These are phyloP conservation scores for Hymenopus coronatus DNA, from an alignment of 2,888 invertebrate genomes.

Conservation along the genomic window DNA sequence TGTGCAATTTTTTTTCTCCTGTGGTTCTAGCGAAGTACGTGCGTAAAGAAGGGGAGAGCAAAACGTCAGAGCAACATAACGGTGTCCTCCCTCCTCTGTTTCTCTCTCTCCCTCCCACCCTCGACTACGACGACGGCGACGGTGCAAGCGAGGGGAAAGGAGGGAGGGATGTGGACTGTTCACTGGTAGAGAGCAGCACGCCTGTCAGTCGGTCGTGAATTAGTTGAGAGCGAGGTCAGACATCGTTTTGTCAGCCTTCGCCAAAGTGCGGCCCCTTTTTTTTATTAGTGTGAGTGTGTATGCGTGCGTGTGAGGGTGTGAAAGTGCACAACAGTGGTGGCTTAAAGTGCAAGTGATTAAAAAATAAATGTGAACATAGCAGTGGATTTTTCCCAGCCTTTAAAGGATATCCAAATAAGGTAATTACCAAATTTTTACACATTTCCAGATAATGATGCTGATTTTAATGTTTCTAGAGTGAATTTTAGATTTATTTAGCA, in stretches of 20 bases:
- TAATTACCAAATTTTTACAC: not conserved
- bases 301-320: not conserved
- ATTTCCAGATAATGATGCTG: not conserved
- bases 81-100: constrained; percentile 7
- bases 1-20: not conserved
- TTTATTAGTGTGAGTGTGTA: not conserved
- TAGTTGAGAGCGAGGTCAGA: not conserved
- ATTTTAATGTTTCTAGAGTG: too few species aligned
- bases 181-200: not conserved
- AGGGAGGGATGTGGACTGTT: not conserved
- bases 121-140: not conserved
- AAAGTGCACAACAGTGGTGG: not conserved
- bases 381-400: not conserved
- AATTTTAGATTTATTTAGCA: too few species aligned
- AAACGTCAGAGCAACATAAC: constrained; percentile 16
- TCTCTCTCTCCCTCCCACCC: not conserved
- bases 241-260: not conserved
- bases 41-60: not conserved
- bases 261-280: not conserved
- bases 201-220: not conserved
- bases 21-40: not conserved
- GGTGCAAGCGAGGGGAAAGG: not conserved
- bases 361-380: not conserved
- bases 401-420: not conserved
- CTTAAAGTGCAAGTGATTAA: not conserved